Evolutionary conservation across 2,113 vertebrate genomes (phyloP).

Genomic region (Tyto alba): DNA sequence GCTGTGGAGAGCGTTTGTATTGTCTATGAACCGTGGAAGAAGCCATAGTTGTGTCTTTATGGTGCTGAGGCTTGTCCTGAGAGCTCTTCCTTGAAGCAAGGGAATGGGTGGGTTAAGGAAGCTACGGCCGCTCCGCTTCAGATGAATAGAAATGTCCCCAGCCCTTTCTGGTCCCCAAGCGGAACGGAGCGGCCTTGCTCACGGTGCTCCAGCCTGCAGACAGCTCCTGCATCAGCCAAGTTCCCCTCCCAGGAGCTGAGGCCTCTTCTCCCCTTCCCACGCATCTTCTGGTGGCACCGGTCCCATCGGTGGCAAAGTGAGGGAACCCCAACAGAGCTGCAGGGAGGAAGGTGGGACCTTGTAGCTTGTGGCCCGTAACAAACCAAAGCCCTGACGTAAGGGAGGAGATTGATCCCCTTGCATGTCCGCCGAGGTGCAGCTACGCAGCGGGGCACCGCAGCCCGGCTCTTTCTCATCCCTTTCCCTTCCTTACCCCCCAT

Average conservation of each 20-base stretch:
- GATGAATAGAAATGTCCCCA: background rate
- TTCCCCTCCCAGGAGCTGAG: background rate
- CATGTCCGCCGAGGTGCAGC: accelerated
- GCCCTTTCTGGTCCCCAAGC: background rate
- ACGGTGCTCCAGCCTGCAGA: background rate
- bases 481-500: background rate
- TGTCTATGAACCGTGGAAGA: background rate
- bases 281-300: accelerated
- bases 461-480: background rate
- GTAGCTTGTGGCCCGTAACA: background rate
- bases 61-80: background rate
- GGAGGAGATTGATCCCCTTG: background rate
- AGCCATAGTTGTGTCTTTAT: accelerated
- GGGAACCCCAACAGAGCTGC: background rate
- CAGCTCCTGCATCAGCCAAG: background rate
- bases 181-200: background rate
- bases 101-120: background rate
- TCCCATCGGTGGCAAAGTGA: background rate
- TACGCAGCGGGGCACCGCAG: accelerated
- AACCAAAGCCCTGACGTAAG: background rate
- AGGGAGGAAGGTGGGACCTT: background rate
- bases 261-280: background rate
- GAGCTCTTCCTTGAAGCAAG: background rate
- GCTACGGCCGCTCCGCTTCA: accelerated
- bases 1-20: background rate